Conservation (phyloP, 2,888 invertebrate genomes). For the Chymomyza amoena region DNA sequence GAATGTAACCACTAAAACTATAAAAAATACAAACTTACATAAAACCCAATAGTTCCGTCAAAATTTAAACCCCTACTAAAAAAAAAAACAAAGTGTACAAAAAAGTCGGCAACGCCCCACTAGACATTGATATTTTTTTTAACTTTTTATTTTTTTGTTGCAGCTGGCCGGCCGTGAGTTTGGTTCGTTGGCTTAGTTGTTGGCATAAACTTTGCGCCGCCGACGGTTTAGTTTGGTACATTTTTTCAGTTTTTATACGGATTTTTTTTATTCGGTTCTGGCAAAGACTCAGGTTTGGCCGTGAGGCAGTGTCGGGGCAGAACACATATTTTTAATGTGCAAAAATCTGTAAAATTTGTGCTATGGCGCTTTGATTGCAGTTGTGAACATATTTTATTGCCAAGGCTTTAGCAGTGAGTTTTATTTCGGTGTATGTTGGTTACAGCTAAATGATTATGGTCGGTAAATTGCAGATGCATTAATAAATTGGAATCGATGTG, state of each 20-base stretch:
- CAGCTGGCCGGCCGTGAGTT: not conserved
- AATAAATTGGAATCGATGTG: not conserved
- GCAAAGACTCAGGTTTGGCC: constrained; percentile 20
- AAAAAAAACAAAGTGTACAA: no score
- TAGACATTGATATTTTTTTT: no score
- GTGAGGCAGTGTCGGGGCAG: constrained; percentile 21
- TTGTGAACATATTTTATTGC: constrained; percentile 36
- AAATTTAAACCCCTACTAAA: no score
- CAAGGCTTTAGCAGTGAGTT: not conserved
- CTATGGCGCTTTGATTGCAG: constrained; percentile 56
- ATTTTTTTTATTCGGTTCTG: not conserved
- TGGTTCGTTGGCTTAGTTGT: constrained; percentile 4
- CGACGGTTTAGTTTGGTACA: not conserved
- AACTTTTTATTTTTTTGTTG: constrained; percentile 1
- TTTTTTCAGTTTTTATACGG: constrained; percentile 42
- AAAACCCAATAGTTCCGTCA: no score
- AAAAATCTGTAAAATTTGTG: constrained; percentile 62
- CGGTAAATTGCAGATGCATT: not conserved
- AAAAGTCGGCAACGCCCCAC: no score
- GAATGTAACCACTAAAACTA: no score
- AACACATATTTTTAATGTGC: constrained; percentile 63
- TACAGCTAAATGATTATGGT: not conserved
- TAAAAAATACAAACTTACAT: no score
- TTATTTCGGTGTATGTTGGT: not conserved
- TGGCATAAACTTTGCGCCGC: constrained; percentile 36